Percentiles rank a stretch among this genome's conserved stretches.
Evolutionary conservation across 1,140 invertebrate species (phyloP).

Genomic region (Drosophila sucinea): DNA sequence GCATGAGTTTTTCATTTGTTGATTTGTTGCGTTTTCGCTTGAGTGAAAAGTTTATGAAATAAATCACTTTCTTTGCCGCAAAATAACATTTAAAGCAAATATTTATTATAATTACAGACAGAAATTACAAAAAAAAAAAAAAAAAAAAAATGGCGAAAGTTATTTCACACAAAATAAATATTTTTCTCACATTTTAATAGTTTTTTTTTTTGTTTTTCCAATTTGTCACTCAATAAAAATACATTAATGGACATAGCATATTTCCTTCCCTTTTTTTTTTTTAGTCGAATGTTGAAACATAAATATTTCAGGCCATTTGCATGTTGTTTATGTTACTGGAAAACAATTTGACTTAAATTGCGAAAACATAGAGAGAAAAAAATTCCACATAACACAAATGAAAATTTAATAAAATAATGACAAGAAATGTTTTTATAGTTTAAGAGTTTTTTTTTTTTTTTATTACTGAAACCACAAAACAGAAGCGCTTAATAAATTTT

Average conservation of each 20-base stretch:
- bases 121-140: not conserved
- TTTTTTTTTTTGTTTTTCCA: conserved; percentile 25
- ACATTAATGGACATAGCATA: conserved; percentile 46
- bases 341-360: conserved; percentile 13
- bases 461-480: conserved; percentile 2
- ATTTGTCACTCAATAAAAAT: conserved; percentile 36
- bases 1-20: conserved; percentile 37
- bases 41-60: conserved; percentile 21
- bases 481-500: not conserved
- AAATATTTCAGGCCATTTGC: conserved; percentile 50
- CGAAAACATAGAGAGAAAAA: conserved; percentile 8
- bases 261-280: conserved; percentile 14
- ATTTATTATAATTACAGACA: conserved; percentile 44
- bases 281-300: conserved; percentile 18
- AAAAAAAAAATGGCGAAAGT: not conserved
- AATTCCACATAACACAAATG: not conserved
- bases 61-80: conserved; percentile 12
- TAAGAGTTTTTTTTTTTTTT: too few relatives aligned
- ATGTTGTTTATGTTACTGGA: conserved; percentile 39
- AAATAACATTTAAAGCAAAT: conserved; percentile 33
- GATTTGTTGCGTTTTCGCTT: conserved; percentile 50
- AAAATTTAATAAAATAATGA: conserved; percentile 25
- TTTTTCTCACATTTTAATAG: conserved; percentile 18
- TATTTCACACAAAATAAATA: conserved; percentile 12
- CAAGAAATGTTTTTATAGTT: conserved; percentile 48